These are phyloP conservation scores for Aldabrachelys gigantea DNA, from an alignment of 2,113 vertebrate species.

Conservation along the genomic window DNA sequence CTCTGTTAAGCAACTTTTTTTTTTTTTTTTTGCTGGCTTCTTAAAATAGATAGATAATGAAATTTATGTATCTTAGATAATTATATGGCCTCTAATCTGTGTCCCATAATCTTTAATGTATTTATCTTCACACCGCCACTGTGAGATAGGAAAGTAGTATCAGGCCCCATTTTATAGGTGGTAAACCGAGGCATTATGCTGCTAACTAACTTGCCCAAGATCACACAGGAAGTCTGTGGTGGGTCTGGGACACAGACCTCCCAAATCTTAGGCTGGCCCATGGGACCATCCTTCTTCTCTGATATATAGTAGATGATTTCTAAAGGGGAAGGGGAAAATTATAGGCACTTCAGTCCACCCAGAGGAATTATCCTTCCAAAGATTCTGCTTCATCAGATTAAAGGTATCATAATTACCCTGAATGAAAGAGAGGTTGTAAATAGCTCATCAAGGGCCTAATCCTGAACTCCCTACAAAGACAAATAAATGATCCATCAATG, in stretches of 20 bases:
- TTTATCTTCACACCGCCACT: not conserved
- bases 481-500: not conserved
- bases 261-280: not conserved
- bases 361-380: not conserved
- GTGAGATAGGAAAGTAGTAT: not conserved
- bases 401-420: accelerated
- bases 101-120: not conserved
- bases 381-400: not conserved
- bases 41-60: not conserved
- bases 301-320: not conserved
- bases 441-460: not conserved
- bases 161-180: not conserved
- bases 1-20: accelerated
- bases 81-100: not conserved
- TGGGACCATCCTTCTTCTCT: not conserved
- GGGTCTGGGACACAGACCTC: no score
- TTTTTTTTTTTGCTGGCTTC: not conserved
- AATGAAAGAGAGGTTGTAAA: not conserved
- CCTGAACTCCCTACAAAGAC: not conserved
- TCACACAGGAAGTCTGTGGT: no score
- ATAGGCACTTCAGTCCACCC: no score
- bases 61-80: no score
- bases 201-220: not conserved
- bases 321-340: not conserved
- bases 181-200: not conserved